Evolutionary conservation across 2,888 invertebrate species (phyloP).

Genomic region (Cataglyphis livida): DNA sequence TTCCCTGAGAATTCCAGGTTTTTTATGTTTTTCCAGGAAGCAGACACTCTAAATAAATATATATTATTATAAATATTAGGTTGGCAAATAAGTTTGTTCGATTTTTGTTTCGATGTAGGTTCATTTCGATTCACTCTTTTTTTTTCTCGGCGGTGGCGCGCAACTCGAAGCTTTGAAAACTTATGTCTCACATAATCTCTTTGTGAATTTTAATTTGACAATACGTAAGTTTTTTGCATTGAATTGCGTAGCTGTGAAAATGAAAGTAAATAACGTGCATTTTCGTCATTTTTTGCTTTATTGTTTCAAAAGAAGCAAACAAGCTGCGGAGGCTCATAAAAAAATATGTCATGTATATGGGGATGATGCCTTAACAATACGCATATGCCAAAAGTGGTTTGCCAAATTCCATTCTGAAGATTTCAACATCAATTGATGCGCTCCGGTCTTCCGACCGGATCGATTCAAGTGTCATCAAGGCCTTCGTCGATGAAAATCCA

Average conservation of each 20-base stretch:
- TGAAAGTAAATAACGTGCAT: constrained; percentile 11
- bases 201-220: too few species aligned
- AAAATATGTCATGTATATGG: constrained; percentile 17
- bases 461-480: background rate
- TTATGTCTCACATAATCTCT: background rate
- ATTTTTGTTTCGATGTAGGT: too few species aligned
- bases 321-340: constrained; percentile 7
- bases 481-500: background rate
- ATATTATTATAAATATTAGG: too few species aligned
- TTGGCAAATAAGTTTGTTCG: too few species aligned
- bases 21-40: too few species aligned
- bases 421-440: constrained; percentile 20
- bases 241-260: background rate
- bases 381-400: constrained; percentile 21
- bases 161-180: background rate
- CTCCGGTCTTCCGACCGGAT: background rate
- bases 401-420: constrained; percentile 30
- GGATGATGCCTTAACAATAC: constrained; percentile 18
- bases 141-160: too few species aligned
- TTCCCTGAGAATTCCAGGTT: too few species aligned
- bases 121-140: too few species aligned
- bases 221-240: too few species aligned
- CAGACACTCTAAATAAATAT: too few species aligned
- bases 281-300: constrained; percentile 14
- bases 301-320: constrained; percentile 29